Conservation (phyloP, 2,888 invertebrate genomes). For the Troglohyphantes excavatus region DNA sequence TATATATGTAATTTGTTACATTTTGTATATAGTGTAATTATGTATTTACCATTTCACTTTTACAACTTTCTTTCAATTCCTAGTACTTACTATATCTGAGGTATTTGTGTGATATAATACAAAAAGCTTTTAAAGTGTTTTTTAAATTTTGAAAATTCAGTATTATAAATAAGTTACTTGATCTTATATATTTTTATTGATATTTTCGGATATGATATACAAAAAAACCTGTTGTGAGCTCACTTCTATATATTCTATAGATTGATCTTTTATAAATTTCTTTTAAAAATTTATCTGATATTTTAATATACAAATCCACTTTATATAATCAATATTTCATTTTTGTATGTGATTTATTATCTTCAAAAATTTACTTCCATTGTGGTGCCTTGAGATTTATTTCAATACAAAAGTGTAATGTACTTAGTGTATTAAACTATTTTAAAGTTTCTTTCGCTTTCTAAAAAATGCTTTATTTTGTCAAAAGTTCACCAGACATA, state of each 20-base stretch:
- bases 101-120: neutral
- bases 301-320: neutral
- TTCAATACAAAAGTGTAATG: neutral
- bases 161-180: neutral
- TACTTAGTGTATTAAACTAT: neutral
- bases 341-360: constrained; percentile 9
- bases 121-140: neutral
- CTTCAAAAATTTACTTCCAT: neutral
- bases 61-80: neutral
- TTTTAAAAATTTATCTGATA: neutral
- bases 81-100: neutral
- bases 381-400: constrained; percentile 1
- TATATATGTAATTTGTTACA: neutral
- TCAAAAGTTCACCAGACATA: no score
- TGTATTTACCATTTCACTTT: neutral
- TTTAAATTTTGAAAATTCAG: neutral
- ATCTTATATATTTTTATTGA: neutral
- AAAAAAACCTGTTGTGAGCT: neutral
- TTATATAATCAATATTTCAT: neutral
- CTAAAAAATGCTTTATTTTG: no score
- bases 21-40: constrained; percentile 6
- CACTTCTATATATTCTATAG: neutral
- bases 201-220: neutral
- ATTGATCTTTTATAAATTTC: no score
- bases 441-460: neutral